These are phyloP conservation scores for Erebia palarica DNA, from an alignment of 2,888 invertebrate species.

Conservation along the genomic window DNA sequence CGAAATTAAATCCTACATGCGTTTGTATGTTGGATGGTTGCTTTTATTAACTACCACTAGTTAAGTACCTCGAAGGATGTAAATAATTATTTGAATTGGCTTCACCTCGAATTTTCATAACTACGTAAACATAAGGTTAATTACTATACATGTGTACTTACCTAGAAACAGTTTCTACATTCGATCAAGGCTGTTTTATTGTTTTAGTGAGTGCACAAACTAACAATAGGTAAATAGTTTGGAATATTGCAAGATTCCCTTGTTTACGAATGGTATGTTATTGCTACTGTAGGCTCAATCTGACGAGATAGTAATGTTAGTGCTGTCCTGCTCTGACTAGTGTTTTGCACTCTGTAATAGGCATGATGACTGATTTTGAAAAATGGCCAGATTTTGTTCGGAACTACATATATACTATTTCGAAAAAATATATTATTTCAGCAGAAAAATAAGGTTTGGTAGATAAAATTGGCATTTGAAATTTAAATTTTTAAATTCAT, in stretches of 20 bases:
- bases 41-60: not conserved
- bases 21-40: not conserved
- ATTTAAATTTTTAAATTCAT: no score
- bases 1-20: not conserved
- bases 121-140: slow-evolving; percentile 45
- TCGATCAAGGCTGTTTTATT: slow-evolving; percentile 42
- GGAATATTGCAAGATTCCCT: slow-evolving; percentile 25
- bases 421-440: no score
- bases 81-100: slow-evolving; percentile 41
- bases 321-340: no score
- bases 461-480: no score
- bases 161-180: slow-evolving; percentile 44
- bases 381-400: no score
- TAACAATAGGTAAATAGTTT: slow-evolving; percentile 24
- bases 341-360: no score
- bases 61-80: slow-evolving; percentile 34
- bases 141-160: slow-evolving; percentile 37
- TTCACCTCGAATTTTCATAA: slow-evolving; percentile 45
- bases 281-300: no score
- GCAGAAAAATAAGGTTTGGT: no score
- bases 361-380: no score
- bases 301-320: no score
- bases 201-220: slow-evolving; percentile 31
- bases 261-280: slow-evolving; percentile 17
- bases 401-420: no score